Percentiles rank a stretch among this genome's conserved stretches.
Evolutionary conservation across 2,797 vertebrate genomes (phyloP).

Genomic region (Melanotaenia parkinsoni): DNA sequence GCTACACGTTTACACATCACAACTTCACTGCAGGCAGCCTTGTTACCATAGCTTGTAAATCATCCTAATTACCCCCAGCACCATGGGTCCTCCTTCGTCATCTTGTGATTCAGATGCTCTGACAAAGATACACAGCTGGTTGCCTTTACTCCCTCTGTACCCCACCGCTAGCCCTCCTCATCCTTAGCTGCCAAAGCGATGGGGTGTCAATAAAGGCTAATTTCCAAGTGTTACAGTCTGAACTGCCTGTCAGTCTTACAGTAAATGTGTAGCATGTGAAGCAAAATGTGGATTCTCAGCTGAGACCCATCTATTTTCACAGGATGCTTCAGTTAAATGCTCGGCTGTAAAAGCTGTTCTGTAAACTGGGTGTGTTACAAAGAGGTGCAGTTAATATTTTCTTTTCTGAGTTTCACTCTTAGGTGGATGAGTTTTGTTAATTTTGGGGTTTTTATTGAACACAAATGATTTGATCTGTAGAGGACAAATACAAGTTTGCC

Average conservation of each 20-base stretch:
- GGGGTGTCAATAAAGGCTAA: conserved; percentile 42
- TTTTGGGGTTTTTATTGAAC: not conserved
- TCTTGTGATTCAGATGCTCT: conserved; percentile 58
- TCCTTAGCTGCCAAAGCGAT: conserved; percentile 23
- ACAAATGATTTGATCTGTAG: not conserved
- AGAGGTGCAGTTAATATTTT: not conserved
- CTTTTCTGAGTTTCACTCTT: not conserved
- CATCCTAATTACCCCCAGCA: conserved; percentile 54
- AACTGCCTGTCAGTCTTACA: conserved; percentile 31
- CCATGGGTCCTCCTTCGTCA: conserved; percentile 29
- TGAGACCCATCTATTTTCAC: not conserved
- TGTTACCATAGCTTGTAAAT: conserved; percentile 47
- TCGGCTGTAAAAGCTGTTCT: not conserved
- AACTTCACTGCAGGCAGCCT: conserved; percentile 16
- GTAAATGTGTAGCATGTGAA: not conserved
- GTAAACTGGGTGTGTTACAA: not conserved
- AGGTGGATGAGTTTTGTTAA: conserved; percentile 5
- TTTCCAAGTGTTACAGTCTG: not conserved
- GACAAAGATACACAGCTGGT: conserved; percentile 48
- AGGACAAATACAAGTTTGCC: conserved; percentile 5
- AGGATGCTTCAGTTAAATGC: not conserved
- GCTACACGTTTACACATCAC: conserved; percentile 8
- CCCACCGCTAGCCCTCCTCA: conserved; percentile 9
- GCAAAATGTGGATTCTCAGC: not conserved
- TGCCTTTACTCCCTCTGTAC: conserved; percentile 20